These are phyloP conservation scores for Perizoma affinitatum DNA, from an alignment of 2,888 invertebrate genomes.

Conservation along the genomic window DNA sequence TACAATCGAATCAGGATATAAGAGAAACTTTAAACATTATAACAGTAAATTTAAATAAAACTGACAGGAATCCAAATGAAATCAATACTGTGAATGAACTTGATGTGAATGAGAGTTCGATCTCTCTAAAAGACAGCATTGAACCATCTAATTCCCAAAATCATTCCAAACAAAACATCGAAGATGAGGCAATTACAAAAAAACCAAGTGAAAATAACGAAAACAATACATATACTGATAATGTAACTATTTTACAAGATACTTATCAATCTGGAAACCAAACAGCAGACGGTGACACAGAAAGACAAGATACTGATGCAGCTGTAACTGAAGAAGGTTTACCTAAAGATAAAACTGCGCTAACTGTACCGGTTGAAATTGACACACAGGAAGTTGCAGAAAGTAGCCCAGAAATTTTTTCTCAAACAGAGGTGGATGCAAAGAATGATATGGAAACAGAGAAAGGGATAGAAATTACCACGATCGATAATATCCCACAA, in stretches of 20 bases:
- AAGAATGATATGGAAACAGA: background rate
- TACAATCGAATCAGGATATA: background rate
- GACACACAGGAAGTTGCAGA: slow-evolving; percentile 11
- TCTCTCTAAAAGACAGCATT: background rate
- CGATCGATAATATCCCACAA: slow-evolving; percentile 30
- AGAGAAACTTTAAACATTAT: background rate
- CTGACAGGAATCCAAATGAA: background rate
- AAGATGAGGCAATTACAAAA: background rate
- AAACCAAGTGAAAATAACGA: background rate
- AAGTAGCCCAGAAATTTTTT: slow-evolving; percentile 5
- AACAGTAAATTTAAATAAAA: slow-evolving; percentile 1
- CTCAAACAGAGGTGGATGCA: background rate
- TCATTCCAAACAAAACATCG: slow-evolving; percentile 2
- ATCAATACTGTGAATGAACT: slow-evolving; percentile 3
- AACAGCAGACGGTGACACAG: background rate
- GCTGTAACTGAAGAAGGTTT: background rate
- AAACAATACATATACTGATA: background rate
- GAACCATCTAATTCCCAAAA: background rate
- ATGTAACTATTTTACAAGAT: background rate
- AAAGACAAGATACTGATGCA: background rate
- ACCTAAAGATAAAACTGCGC: slow-evolving; percentile 1
- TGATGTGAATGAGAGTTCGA: background rate
- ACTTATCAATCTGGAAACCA: background rate
- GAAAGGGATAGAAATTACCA: slow-evolving; percentile 23
- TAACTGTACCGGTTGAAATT: slow-evolving; percentile 1